A percentile compares a stretch with the other conserved stretches of the same genome.
These are phyloP conservation scores for Sialia sialis DNA, from an alignment of 2,113 vertebrate genomes.

Conservation along the genomic window DNA sequence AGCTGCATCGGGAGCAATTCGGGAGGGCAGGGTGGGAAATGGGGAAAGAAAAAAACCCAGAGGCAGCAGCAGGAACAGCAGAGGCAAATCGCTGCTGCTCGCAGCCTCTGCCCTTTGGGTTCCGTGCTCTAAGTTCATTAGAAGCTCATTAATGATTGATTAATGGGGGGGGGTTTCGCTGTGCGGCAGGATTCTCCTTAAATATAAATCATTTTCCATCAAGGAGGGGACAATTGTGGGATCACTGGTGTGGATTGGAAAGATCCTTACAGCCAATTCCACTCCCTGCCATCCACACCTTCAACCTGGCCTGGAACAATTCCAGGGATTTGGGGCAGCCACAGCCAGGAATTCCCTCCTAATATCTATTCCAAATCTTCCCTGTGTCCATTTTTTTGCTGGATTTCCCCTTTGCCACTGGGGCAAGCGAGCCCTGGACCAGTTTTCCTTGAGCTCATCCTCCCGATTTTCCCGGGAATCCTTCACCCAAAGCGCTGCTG, in stretches of 20 bases:
- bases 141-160: background rate
- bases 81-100: accelerated
- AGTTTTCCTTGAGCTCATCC: background rate
- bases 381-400: background rate
- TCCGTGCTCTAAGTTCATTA: background rate
- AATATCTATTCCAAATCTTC: background rate
- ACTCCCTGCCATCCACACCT: background rate
- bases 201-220: background rate
- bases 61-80: background rate
- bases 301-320: background rate
- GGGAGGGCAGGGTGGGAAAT: accelerated
- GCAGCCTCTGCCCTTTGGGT: accelerated
- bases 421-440: background rate
- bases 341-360: background rate
- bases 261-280: background rate
- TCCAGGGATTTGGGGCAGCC: background rate
- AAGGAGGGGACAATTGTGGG: accelerated
- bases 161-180: background rate
- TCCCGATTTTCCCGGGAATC: background rate
- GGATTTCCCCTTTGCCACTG: background rate
- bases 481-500: background rate
- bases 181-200: background rate
- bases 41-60: background rate
- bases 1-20: accelerated
- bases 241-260: accelerated